Evolutionary conservation across 2,888 invertebrate species (phyloP), one percentile per base, ranked within the genome.

Genomic region (Heliconius cydno): DNA sequence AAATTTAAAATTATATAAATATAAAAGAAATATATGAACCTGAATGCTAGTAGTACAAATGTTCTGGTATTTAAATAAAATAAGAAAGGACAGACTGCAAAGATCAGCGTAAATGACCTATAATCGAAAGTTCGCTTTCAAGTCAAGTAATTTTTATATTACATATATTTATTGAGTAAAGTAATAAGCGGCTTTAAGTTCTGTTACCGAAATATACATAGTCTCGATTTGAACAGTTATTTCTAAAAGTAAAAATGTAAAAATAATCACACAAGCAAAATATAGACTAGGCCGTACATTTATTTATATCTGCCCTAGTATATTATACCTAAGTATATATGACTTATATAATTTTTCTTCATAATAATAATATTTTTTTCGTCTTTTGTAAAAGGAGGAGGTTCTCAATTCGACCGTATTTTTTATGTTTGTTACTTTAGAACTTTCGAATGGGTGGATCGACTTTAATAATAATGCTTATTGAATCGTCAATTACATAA

Each of bases 231-330:
- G 12, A 38, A 38, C 12, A 68, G 9, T 68, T 38, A 5, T 22
- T n/a, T 22, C 38, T 67, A 68, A 9, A 52, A 46, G 28, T 41
- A 28, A 1, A 52, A 52, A 52, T 52, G 4, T 52, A 52, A 71
- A 52, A 68, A 38, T 38, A n/a, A 4, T n/a, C 12, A 68, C 34
- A 68, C 4, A 38, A 68, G 38, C 63, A 9, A 67, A 67, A 38
- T 38, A 41, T 38, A 68, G 68, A 19, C 52, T 19, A 30, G 30
- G 28, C 19, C 25, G 7, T 52, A 46, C 1, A 28, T 72, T 52
- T 72, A 72, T 52, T 72, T 72, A 72, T 71, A 71, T 28, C 12
- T 72, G 52, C 30, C 28, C 52, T 52, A 71, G 46, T 46, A 52
- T 52, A 52, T 15, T 19, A 13, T 15, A 19, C 1, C 19, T 52